Base-by-base conservation (phyloP, 2,888 invertebrate species). In the Rhorus exstirpatorius region DNA sequence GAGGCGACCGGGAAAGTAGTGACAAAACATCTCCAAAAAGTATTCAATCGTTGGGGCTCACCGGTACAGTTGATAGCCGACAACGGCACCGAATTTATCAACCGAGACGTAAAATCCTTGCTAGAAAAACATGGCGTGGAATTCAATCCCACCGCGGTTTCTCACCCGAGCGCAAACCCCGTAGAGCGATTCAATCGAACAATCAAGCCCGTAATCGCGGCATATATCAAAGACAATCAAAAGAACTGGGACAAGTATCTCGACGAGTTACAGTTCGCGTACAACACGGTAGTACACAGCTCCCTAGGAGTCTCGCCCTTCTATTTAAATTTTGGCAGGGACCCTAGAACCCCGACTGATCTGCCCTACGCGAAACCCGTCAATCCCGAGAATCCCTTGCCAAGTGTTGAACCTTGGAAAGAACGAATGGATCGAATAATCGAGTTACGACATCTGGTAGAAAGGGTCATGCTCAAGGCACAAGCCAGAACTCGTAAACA, bases 31-130 rank as follows among this genome's bases (percentile, higher is more conserved):
- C 21, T 82, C 31, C 71, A 60, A n/a, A 31, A 53, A 0, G 14
- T 76, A n/a, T 70, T 84, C 14, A 60, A 82, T 12, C 35, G 41
- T 3, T 76, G 76, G 79, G 81, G 83, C 1, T 31, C 31, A 2
- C 3, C 31, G 6, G 10, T 76, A 75, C n/a, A 41, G n/a, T n/a
- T 79, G 2, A 60, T 83, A 7, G 55, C 77, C 0, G 77, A 75
- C 38, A 77, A 74, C 7, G 77, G 76, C 1, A 72, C 58, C 1
- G 70, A 81, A 35, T 84, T 70, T 12, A n/a, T 81, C 0, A 81
- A 81, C 10, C 67, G 63, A 46, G 83, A 84, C 0, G 81, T 83
- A 2, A 51, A 70, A 61, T 70, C 81, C 0, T 71, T 76, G 12
- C 2, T 68, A 53, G 63, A 10, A 4, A 65, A n/a, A 26, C n/a